phyloP scores from a whole-genome alignment of 2,113 vertebrate genomes.

The Lucifuga dentata region DNA sequence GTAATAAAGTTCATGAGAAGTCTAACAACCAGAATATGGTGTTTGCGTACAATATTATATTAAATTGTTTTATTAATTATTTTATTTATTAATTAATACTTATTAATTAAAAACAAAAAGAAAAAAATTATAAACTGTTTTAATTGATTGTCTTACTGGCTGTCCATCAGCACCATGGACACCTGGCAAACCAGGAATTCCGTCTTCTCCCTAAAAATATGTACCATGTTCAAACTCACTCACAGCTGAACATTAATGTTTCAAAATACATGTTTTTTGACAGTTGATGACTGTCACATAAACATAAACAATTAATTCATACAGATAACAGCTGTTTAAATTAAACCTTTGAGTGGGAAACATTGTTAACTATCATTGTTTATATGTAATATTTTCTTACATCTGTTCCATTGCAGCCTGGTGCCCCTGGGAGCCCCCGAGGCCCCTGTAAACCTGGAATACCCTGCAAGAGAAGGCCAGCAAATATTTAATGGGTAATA shows the following conservation, averaged over 20 bases:
- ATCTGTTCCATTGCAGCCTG: slow-evolving; percentile 74
- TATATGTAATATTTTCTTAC: slow-evolving; percentile 44
- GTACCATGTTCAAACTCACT: not conserved
- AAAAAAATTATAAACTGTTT: too few relatives aligned
- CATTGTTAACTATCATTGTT: not conserved
- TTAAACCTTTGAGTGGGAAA: too few relatives aligned
- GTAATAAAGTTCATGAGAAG: not conserved
- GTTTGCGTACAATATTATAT: not conserved
- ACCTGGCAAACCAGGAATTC: slow-evolving; percentile 56
- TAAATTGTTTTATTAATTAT: too few relatives aligned
- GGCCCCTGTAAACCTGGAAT: slow-evolving; percentile 69
- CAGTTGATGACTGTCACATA: too few relatives aligned
- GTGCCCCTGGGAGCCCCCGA: slow-evolving; percentile 46
- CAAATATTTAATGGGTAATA: slow-evolving; percentile 6
- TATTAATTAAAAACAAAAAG: too few relatives aligned
- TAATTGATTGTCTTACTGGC: slow-evolving; percentile 46
- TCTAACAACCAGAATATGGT: not conserved
- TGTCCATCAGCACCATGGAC: slow-evolving; percentile 32
- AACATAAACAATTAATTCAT: too few relatives aligned
- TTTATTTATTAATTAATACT: too few relatives aligned
- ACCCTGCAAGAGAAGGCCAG: slow-evolving; percentile 53
- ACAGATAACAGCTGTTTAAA: too few relatives aligned
- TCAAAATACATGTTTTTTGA: too few relatives aligned
- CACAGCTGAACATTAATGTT: too few relatives aligned
- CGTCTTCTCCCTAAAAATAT: slow-evolving; percentile 61